These are phyloP conservation scores for Atrichornis clamosus DNA, from an alignment of 2,113 vertebrate genomes.

Conservation along the genomic window DNA sequence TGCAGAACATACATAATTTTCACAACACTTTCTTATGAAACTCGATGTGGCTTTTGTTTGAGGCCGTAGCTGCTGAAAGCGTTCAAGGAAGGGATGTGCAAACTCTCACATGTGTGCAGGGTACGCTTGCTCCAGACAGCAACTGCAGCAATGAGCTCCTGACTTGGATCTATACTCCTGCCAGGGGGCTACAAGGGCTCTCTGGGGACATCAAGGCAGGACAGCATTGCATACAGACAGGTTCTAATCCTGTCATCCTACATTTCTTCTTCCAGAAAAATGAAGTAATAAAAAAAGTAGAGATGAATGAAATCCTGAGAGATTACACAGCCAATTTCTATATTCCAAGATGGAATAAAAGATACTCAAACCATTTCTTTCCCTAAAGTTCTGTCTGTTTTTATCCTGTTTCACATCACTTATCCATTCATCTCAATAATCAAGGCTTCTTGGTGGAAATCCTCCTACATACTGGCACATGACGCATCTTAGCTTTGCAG, in stretches of 20 bases:
- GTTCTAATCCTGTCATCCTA: neutral
- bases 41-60: neutral
- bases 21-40: neutral
- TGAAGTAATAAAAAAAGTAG: neutral
- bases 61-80: neutral
- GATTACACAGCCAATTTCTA: neutral
- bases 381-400: accelerated
- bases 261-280: neutral
- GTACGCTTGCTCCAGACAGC: neutral
- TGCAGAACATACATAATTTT: neutral
- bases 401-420: neutral
- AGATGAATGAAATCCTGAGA: neutral
- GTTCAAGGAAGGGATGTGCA: neutral
- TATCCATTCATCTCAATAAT: neutral
- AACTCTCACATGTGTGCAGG: neutral
- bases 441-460: neutral
- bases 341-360: neutral
- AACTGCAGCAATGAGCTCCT: neutral
- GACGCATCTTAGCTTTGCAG: neutral
- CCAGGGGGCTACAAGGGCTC: neutral
- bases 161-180: neutral
- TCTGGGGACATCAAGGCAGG: neutral
- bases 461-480: neutral
- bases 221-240: neutral
- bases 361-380: neutral